Evolutionary conservation across 2,797 vertebrate species (phyloP).

Genomic region (Sciaenops ocellatus): DNA sequence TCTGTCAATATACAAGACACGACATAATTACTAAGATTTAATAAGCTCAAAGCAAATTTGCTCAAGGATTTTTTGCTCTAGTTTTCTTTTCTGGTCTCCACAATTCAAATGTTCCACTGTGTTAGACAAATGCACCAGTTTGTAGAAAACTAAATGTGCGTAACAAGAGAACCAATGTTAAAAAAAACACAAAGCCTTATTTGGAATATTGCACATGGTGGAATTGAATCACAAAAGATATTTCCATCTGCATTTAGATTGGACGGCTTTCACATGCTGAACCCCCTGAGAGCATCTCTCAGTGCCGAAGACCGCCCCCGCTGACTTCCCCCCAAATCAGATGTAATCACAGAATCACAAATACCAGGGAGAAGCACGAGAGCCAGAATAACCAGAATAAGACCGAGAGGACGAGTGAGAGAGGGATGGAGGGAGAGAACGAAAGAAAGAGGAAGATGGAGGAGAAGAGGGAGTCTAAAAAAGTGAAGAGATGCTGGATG

Average conservation of each 20-base stretch:
- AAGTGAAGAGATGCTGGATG: slow-evolving; percentile 44
- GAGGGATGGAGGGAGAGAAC: not conserved
- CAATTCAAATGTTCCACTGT: slow-evolving; percentile 15
- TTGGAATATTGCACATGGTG: slow-evolving; percentile 51
- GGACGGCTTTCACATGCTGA: slow-evolving; percentile 66
- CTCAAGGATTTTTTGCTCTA: slow-evolving; percentile 16
- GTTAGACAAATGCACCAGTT: slow-evolving; percentile 38
- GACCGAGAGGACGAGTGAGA: slow-evolving; percentile 24
- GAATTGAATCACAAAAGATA: slow-evolving; percentile 66
- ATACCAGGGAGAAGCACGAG: slow-evolving; percentile 36
- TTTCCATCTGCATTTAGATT: slow-evolving; percentile 83
- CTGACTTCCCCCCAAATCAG: slow-evolving; percentile 62
- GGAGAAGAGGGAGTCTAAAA: slow-evolving; percentile 18
- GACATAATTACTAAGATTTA: slow-evolving; percentile 16
- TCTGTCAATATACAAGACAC: slow-evolving; percentile 2
- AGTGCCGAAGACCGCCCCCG: slow-evolving; percentile 33
- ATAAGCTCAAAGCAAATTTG: slow-evolving; percentile 32
- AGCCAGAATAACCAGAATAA: slow-evolving; percentile 10
- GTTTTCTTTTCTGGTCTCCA: slow-evolving; percentile 11
- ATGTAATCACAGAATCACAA: slow-evolving; percentile 75
- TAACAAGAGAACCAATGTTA: slow-evolving; percentile 33
- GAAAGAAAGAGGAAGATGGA: not conserved
- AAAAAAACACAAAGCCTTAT: slow-evolving; percentile 38
- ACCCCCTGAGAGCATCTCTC: slow-evolving; percentile 61
- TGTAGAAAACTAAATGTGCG: slow-evolving; percentile 34